Conservation (phyloP, 2,888 invertebrate species). For the Drosophila nigritarsus region DNA sequence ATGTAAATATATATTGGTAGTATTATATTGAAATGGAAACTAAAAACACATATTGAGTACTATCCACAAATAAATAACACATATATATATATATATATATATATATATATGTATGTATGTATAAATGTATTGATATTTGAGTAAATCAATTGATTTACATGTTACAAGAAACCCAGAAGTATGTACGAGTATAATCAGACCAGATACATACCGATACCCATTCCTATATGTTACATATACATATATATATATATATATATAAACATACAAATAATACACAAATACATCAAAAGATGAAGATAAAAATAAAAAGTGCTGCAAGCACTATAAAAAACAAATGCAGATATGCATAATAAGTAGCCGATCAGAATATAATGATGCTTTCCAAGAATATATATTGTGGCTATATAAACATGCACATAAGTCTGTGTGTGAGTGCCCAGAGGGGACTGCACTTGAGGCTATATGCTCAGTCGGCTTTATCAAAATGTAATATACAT, state of each 20-base stretch:
- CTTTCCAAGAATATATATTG: neutral
- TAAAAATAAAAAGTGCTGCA: slow-evolving; percentile 39
- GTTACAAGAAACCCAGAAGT: neutral
- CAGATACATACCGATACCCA: neutral
- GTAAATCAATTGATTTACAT: neutral
- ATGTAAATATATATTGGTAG: slow-evolving; percentile 3
- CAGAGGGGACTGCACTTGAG: neutral
- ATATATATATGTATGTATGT: slow-evolving; percentile 25
- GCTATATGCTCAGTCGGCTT: slow-evolving; percentile 31
- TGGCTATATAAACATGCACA: neutral
- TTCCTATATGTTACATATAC: neutral
- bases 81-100: neutral
- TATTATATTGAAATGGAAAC: slow-evolving; percentile 1
- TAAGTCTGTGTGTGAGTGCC: neutral
- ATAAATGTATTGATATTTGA: slow-evolving; percentile 29
- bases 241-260: slow-evolving; percentile 2
- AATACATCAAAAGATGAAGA: neutral
- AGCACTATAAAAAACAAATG: slow-evolving; percentile 39
- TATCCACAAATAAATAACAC: slow-evolving; percentile 14
- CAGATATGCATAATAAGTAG: neutral
- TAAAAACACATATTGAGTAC: neutral
- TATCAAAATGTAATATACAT: slow-evolving; percentile 55
- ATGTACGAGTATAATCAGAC: neutral
- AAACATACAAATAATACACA: neutral
- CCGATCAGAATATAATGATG: slow-evolving; percentile 3